phyloP scores from a whole-genome alignment of 2,113 vertebrate species.

The Muntiacus muntjak region DNA sequence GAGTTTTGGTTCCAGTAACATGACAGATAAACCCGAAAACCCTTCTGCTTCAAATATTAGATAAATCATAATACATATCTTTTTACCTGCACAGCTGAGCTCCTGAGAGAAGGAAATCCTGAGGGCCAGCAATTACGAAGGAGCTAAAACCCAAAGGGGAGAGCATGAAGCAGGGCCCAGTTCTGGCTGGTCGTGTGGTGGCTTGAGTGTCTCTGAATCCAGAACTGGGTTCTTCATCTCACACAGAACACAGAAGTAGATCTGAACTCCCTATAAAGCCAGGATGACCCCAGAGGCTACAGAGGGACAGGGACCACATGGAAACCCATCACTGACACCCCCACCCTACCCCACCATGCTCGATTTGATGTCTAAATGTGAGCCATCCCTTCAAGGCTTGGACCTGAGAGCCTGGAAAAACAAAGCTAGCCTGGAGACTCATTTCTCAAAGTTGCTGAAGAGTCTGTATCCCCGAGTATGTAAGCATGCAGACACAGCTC shows the following conservation, averaged over 20 bases:
- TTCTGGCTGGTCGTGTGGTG: neutral
- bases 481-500: neutral
- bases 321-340: neutral
- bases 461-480: neutral
- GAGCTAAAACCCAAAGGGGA: neutral
- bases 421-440: neutral
- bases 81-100: neutral
- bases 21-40: neutral
- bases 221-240: neutral
- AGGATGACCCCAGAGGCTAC: neutral
- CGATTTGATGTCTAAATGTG: neutral
- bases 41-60: neutral
- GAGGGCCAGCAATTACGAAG: neutral
- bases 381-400: neutral
- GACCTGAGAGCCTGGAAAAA: neutral
- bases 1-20: neutral
- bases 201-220: neutral
- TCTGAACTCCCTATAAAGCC: neutral
- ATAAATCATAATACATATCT: neutral
- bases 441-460: neutral
- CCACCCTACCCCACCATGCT: neutral
- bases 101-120: neutral
- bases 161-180: neutral
- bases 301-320: neutral
- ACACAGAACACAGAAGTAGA: neutral